Percentiles rank a stretch among this genome's conserved stretches.
Conservation (phyloP, 2,113 vertebrate species). For the Gulo gulo region DNA sequence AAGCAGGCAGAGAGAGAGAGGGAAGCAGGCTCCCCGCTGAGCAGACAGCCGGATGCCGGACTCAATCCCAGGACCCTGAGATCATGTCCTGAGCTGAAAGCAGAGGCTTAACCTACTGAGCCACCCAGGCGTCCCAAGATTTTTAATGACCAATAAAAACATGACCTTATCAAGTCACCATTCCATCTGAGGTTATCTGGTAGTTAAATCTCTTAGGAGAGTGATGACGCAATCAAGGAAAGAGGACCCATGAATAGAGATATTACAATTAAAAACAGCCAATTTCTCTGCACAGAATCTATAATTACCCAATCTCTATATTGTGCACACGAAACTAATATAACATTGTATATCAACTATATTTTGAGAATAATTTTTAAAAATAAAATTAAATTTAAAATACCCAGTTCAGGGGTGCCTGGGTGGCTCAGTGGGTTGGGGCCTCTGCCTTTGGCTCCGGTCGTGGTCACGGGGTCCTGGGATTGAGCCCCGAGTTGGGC, state of each 20-base stretch:
- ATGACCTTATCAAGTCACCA: background rate
- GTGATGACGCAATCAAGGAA: background rate
- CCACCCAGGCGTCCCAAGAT: background rate
- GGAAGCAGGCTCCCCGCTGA: no score
- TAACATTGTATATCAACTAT: background rate
- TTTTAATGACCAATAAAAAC: background rate
- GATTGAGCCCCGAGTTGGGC: no score
- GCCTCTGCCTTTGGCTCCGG: no score
- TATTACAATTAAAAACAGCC: background rate
- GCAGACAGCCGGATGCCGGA: no score
- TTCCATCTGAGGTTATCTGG: background rate
- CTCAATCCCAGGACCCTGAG: no score
- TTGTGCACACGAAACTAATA: background rate
- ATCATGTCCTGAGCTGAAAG: no score
- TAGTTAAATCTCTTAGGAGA: background rate
- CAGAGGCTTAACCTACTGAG: no score
- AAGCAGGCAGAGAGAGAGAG: no score
- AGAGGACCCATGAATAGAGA: background rate
- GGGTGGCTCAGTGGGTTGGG: no score
- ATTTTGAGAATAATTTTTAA: background rate
- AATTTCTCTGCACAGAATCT: background rate
- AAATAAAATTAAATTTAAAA: background rate
- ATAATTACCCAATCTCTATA: background rate
- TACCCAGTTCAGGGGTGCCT: no score
- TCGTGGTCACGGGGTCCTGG: no score